Percentiles rank a stretch among this genome's conserved stretches.
Evolutionary conservation across 2,888 invertebrate genomes (phyloP).

Genomic region (Galerucella nymphaeae): DNA sequence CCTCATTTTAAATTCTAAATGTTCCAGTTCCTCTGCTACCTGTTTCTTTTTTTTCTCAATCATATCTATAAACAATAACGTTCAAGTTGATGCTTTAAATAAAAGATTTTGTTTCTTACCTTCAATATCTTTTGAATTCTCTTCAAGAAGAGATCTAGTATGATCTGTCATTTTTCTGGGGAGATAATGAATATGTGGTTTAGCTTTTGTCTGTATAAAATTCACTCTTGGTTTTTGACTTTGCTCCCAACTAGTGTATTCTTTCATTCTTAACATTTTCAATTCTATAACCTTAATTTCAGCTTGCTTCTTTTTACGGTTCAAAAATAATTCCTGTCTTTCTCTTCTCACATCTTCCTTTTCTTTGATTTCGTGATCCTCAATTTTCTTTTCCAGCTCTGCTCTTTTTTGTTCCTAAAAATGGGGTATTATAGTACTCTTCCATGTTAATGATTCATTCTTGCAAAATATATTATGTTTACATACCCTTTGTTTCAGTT

Average conservation of each 20-base stretch:
- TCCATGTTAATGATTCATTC: too few relatives aligned
- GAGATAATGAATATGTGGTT: slow-evolving; percentile 88
- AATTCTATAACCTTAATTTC: slow-evolving; percentile 90
- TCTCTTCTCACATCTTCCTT: slow-evolving; percentile 87
- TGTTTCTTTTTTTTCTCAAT: slow-evolving; percentile 73
- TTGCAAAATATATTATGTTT: not conserved
- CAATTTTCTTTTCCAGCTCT: slow-evolving; percentile 92
- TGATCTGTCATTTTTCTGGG: slow-evolving; percentile 83
- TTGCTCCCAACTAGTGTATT: slow-evolving; percentile 89
- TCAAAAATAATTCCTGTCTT: slow-evolving; percentile 84
- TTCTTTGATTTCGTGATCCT: slow-evolving; percentile 89
- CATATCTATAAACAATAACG: slow-evolving; percentile 65
- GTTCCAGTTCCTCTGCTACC: slow-evolving; percentile 73
- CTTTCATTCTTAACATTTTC: slow-evolving; percentile 88
- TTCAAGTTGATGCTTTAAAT: not conserved
- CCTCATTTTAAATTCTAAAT: slow-evolving; percentile 71
- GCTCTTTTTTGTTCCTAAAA: slow-evolving; percentile 81
- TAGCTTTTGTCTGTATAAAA: slow-evolving; percentile 88
- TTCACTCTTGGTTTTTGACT: slow-evolving; percentile 80
- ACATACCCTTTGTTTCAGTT: slow-evolving; percentile 81
- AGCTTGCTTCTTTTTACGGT: slow-evolving; percentile 87
- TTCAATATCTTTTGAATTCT: slow-evolving; percentile 73
- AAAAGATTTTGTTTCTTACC: slow-evolving; percentile 63
- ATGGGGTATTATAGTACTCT: not conserved
- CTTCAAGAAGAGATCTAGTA: slow-evolving; percentile 74